Evolutionary conservation across 2,888 invertebrate genomes (phyloP).

Genomic region (Macrostomum cliftonense): DNA sequence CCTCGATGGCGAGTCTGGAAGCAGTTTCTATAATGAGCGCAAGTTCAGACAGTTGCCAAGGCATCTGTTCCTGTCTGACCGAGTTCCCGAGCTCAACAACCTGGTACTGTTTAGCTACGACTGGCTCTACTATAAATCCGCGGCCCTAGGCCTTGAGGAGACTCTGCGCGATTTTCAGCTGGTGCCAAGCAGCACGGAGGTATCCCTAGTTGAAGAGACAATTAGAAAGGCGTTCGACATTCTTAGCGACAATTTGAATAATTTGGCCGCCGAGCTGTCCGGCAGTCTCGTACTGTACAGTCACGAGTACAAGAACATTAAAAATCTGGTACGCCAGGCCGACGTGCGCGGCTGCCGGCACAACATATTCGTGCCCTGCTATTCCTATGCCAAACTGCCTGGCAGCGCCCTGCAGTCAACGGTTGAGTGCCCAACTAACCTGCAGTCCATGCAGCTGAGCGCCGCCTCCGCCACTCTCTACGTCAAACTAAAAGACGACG

Average conservation of each 20-base stretch:
- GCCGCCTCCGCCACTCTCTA: slow-evolving; percentile 19
- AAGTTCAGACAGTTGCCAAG: slow-evolving; percentile 32
- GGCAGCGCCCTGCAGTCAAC: slow-evolving; percentile 26
- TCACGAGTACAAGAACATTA: slow-evolving; percentile 22
- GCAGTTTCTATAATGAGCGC: slow-evolving; percentile 24
- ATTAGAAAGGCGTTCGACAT: slow-evolving; percentile 22
- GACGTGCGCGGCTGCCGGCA: slow-evolving; percentile 24
- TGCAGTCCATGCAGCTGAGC: slow-evolving; percentile 19
- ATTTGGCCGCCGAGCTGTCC: slow-evolving; percentile 27
- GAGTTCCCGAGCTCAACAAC: slow-evolving; percentile 25
- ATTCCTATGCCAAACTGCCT: slow-evolving; percentile 27
- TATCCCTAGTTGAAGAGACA: slow-evolving; percentile 24
- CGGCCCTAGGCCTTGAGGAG: slow-evolving; percentile 27
- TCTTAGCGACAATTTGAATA: slow-evolving; percentile 24
- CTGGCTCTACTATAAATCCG: slow-evolving; percentile 33
- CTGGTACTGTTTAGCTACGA: slow-evolving; percentile 31
- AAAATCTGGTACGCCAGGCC: slow-evolving; percentile 26
- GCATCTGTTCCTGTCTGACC: slow-evolving; percentile 26
- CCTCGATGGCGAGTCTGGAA: slow-evolving; percentile 6
- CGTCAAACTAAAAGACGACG: slow-evolving; percentile 20
- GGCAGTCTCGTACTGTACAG: slow-evolving; percentile 32
- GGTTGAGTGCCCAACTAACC: slow-evolving; percentile 16
- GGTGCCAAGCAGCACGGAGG: slow-evolving; percentile 21
- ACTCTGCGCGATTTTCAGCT: slow-evolving; percentile 28
- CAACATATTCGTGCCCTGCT: slow-evolving; percentile 28